Percentiles rank a stretch among this genome's conserved stretches.
Conservation (phyloP, 2,888 invertebrate genomes). For the Amphipyra berbera region DNA sequence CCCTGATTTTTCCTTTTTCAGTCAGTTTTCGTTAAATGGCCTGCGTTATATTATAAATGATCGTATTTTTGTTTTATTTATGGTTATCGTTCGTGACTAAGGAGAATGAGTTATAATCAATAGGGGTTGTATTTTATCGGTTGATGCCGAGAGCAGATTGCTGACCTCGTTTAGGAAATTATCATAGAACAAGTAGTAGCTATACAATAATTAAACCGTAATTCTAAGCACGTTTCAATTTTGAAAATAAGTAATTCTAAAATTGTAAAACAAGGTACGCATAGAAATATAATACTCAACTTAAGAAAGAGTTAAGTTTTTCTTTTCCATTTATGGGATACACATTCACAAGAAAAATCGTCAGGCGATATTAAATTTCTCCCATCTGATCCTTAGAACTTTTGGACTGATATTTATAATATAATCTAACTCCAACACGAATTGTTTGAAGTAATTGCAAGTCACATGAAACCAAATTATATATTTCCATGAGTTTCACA, state of each 20-base stretch:
- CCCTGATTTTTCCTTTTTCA: slow-evolving; percentile 43
- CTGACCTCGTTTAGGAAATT: slow-evolving; percentile 15
- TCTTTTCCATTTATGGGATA: too few species aligned
- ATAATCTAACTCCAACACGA: not conserved
- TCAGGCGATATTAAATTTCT: too few species aligned
- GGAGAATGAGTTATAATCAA: slow-evolving; percentile 31
- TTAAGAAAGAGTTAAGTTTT: not conserved
- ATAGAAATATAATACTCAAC: too few species aligned
- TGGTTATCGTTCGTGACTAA: slow-evolving; percentile 41
- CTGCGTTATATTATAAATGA: slow-evolving; percentile 6
- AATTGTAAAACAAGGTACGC: not conserved
- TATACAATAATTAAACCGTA: too few species aligned
- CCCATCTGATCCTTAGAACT: too few species aligned
- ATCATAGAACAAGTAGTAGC: too few species aligned
- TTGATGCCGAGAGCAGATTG: slow-evolving; percentile 9
- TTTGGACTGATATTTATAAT: not conserved
- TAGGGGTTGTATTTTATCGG: slow-evolving; percentile 24
- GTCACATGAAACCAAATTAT: slow-evolving; percentile 27
- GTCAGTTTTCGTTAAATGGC: slow-evolving; percentile 13
- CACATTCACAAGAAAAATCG: too few species aligned
- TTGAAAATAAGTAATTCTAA: not conserved
- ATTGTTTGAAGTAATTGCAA: slow-evolving; percentile 3
- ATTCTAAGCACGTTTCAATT: too few species aligned
- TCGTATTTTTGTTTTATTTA: slow-evolving; percentile 37
- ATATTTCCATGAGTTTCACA: slow-evolving; percentile 35